These are phyloP conservation scores for Sturnus vulgaris DNA, from an alignment of 2,113 vertebrate genomes.

Conservation along the genomic window DNA sequence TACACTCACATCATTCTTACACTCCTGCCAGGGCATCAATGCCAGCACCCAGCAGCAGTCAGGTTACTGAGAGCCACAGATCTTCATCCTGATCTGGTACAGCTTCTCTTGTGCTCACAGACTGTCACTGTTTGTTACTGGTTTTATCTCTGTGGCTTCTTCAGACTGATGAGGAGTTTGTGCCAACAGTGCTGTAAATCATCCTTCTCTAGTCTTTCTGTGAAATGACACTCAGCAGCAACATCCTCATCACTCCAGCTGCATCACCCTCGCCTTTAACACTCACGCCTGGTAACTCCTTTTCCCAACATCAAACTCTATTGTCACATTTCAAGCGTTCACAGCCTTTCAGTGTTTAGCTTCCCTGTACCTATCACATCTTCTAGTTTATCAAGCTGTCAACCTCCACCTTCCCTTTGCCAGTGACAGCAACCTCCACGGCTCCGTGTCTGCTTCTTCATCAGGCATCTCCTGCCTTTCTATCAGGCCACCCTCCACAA, in stretches of 20 bases:
- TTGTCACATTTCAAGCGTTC: neutral
- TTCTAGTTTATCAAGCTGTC: slow-evolving; percentile 50
- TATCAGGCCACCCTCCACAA: slow-evolving; percentile 36
- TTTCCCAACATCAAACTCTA: neutral
- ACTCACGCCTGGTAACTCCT: neutral
- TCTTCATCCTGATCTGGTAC: neutral
- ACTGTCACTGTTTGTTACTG: neutral
- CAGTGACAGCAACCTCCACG: slow-evolving; percentile 49
- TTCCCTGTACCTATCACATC: slow-evolving; percentile 46
- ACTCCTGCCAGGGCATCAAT: neutral
- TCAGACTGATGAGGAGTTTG: neutral
- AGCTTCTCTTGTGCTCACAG: neutral
- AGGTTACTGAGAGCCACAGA: neutral
- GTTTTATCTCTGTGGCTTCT: neutral
- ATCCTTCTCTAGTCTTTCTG: neutral
- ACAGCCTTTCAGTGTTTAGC: slow-evolving; percentile 28
- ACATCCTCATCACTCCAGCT: slow-evolving; percentile 16
- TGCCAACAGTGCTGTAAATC: neutral
- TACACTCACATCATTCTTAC: neutral
- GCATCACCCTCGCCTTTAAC: slow-evolving; percentile 1
- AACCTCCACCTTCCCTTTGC: slow-evolving; percentile 46
- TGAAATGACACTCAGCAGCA: neutral
- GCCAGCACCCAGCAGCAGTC: neutral
- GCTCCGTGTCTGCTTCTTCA: neutral
- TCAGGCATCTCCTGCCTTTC: slow-evolving; percentile 29